These are phyloP conservation scores for Hippolais icterina DNA, from an alignment of 2,113 vertebrate species.

Conservation along the genomic window DNA sequence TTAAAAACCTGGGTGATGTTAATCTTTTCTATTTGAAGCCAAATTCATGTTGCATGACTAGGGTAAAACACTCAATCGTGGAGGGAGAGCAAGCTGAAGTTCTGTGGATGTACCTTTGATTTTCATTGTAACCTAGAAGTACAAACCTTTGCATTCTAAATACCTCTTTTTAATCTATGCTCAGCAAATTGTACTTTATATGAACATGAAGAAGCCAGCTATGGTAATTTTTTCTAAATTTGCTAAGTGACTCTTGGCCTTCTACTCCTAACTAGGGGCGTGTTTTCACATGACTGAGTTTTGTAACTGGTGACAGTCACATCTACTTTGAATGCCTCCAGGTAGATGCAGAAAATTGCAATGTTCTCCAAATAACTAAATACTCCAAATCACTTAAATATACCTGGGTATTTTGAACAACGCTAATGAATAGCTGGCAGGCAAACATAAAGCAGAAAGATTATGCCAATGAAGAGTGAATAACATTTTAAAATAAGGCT, in stretches of 20 bases:
- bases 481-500: background rate
- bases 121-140: background rate
- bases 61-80: background rate
- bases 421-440: background rate
- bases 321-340: background rate
- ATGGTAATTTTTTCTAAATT: background rate
- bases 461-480: background rate
- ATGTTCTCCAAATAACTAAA: background rate
- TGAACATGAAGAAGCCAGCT: background rate
- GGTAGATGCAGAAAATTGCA: background rate
- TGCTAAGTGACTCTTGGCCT: background rate
- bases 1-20: background rate
- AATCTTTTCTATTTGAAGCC: background rate
- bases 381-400: background rate
- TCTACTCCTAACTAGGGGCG: background rate
- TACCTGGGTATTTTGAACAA: background rate
- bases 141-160: background rate
- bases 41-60: background rate
- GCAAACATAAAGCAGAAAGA: background rate
- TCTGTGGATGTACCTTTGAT: background rate
- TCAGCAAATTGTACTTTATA: background rate
- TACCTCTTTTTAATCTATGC: background rate
- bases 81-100: fast-evolving
- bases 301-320: background rate
- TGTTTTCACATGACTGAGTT: background rate